Percentiles rank a stretch among this genome's conserved stretches.
phyloP scores from a whole-genome alignment of 2,797 vertebrate species.

The Brachyalestes nurse region DNA sequence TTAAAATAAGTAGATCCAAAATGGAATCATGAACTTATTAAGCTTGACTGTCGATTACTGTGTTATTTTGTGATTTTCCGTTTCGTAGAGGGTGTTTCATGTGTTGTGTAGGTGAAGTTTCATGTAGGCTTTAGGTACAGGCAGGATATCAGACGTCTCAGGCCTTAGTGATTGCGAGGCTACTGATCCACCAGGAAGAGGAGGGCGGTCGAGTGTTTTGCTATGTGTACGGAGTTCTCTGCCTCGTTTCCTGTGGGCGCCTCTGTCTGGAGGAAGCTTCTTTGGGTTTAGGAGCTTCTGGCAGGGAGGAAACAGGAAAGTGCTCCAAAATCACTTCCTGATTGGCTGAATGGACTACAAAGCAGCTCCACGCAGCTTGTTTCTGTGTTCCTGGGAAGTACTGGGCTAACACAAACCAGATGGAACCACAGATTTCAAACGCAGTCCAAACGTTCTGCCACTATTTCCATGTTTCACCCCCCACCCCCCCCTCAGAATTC shows the following conservation, averaged over 20 bases:
- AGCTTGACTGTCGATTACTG: background rate
- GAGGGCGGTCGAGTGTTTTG: slow-evolving; percentile 51
- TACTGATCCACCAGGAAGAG: slow-evolving; percentile 18
- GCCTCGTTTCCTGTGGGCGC: slow-evolving; percentile 77
- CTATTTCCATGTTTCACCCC: slow-evolving; percentile 15
- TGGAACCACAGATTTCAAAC: slow-evolving; percentile 55
- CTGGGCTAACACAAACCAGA: slow-evolving; percentile 75
- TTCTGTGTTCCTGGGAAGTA: slow-evolving; percentile 76
- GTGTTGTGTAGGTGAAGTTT: background rate
- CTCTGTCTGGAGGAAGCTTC: slow-evolving; percentile 70
- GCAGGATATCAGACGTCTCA: background rate
- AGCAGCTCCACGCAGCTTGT: slow-evolving; percentile 55
- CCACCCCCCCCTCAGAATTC: slow-evolving; percentile 52
- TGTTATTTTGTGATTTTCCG: too few relatives aligned
- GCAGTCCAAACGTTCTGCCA: slow-evolving; percentile 21
- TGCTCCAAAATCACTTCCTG: slow-evolving; percentile 78
- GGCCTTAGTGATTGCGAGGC: background rate
- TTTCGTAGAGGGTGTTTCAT: too few relatives aligned
- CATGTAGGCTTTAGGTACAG: background rate
- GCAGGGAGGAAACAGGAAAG: slow-evolving; percentile 87
- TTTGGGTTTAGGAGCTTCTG: slow-evolving; percentile 64
- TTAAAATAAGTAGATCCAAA: background rate
- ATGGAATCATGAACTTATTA: background rate
- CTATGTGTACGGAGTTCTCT: slow-evolving; percentile 63
- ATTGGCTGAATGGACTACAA: slow-evolving; percentile 81